Evolutionary conservation across 2,888 invertebrate genomes (phyloP), one percentile per base, ranked within the genome.

Genomic region (Hypena proboscidalis): DNA sequence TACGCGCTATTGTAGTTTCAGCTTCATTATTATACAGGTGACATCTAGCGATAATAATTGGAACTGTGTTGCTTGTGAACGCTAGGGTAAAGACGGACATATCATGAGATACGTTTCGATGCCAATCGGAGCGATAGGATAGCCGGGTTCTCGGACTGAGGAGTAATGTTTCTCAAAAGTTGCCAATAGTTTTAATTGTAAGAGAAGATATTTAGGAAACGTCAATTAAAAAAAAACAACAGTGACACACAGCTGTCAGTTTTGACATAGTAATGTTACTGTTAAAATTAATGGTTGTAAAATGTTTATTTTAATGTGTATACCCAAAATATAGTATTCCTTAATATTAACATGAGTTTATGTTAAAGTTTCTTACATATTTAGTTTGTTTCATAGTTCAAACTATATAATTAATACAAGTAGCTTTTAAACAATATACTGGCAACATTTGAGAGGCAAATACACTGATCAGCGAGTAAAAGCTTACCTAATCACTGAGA

Each of bases 401-500:
- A n/a, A n/a, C n/a, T n/a, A n/a, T n/a, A n/a, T n/a, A n/a, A n/a
- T n/a, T n/a, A n/a, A n/a, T n/a, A n/a, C n/a, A 19, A n/a, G 3
- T 15, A 20, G n/a, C 15, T 30, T 31, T 19, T 42, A 25, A 8
- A 34, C 15, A 41, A 9, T n/a, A 6, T 2, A 26, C 35, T 40
- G 43, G 22, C 23, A 22, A 45, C 43, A 57, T 61, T 47, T 53
- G 51, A 74, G 59, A 58, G 51, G 57, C 45, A 46, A 52, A 63
- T 32, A 34, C 22, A 38, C 43, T 19, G 17, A 26, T 21, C 41
- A 48, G 55, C 49, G 39, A 51, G 36, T 57, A 68, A 74, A 76
- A 81, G 81, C 79, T 80, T 79, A 78, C 59, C 66, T 80, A 82
- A 80, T 67, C 69, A 83, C 69, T 74, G 86, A 88, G 89, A 89